phyloP scores from a whole-genome alignment of 2,888 invertebrate genomes.

The Allophyes oxyacanthae region DNA sequence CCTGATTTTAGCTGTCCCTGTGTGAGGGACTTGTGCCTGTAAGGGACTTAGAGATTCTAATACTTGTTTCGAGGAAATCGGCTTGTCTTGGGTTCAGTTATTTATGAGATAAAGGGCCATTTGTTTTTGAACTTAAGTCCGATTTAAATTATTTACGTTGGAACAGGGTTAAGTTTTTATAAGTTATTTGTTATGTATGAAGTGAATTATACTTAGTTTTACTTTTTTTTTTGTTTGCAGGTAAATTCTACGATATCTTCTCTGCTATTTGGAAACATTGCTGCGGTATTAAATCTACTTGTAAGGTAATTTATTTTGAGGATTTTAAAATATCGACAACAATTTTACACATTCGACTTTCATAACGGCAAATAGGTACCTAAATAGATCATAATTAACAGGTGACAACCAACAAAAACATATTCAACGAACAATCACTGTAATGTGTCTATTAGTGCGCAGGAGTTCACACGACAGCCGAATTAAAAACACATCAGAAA shows the following conservation, averaged over 20 bases:
- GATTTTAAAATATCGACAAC: not conserved
- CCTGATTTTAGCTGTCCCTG: constrained; percentile 19
- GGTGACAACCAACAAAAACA: constrained; percentile 60
- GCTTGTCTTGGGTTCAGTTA: constrained; percentile 32
- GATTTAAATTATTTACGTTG: constrained; percentile 14
- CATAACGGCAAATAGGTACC: constrained; percentile 7
- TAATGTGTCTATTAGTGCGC: constrained; percentile 84
- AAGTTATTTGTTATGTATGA: constrained; percentile 21
- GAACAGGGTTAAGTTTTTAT: constrained; percentile 21
- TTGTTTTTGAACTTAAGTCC: constrained; percentile 21
- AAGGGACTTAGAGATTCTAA: constrained; percentile 7
- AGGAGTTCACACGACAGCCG: constrained; percentile 83
- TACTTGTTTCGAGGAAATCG: constrained; percentile 18
- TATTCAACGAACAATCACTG: constrained; percentile 60
- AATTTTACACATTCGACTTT: too few relatives aligned
- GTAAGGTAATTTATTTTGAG: not conserved
- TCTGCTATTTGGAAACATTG: not conserved
- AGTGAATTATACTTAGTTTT: too few relatives aligned
- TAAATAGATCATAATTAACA: constrained; percentile 46
- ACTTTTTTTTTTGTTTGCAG: constrained; percentile 36
- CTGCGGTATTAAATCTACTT: too few relatives aligned
- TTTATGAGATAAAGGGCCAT: constrained; percentile 35
- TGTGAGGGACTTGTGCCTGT: not conserved
- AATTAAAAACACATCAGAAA: constrained; percentile 88
- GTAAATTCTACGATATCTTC: constrained; percentile 24